Evolutionary conservation across 1,140 invertebrate genomes (phyloP).

Genomic region (Melipona quadrifasciata): DNA sequence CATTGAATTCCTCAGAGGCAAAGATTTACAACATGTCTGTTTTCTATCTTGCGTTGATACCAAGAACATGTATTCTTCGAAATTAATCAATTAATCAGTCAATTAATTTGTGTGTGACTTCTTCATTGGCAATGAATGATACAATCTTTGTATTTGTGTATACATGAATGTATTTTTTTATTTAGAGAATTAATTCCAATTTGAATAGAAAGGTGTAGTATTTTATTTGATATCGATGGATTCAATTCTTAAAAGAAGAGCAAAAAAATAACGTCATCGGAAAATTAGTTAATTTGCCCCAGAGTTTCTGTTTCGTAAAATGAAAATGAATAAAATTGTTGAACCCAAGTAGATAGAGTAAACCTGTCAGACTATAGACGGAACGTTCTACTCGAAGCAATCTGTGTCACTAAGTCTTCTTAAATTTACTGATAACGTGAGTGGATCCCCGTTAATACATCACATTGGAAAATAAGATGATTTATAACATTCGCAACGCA

Average conservation of each 20-base stretch:
- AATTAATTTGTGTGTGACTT: too few species aligned
- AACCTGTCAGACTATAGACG: neutral
- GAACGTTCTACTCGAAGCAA: neutral
- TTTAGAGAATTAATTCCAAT: too few species aligned
- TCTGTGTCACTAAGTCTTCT: neutral
- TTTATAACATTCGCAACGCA: neutral
- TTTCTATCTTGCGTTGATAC: neutral
- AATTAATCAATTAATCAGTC: neutral
- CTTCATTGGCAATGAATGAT: too few species aligned
- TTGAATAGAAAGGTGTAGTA: too few species aligned
- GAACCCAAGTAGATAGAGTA: neutral
- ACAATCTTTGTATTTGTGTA: too few species aligned
- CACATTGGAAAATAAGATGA: accelerated
- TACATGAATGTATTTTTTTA: too few species aligned
- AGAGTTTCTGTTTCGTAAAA: neutral
- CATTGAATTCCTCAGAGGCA: neutral
- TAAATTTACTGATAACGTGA: neutral
- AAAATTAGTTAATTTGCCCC: neutral
- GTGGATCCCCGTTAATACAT: neutral
- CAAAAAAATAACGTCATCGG: too few species aligned
- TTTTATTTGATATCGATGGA: too few species aligned
- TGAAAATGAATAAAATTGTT: neutral
- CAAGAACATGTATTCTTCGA: neutral
- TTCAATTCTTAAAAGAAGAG: too few species aligned
- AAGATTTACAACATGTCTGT: neutral